Conservation (phyloP, 2,888 invertebrate species). For the Patella depressa region DNA sequence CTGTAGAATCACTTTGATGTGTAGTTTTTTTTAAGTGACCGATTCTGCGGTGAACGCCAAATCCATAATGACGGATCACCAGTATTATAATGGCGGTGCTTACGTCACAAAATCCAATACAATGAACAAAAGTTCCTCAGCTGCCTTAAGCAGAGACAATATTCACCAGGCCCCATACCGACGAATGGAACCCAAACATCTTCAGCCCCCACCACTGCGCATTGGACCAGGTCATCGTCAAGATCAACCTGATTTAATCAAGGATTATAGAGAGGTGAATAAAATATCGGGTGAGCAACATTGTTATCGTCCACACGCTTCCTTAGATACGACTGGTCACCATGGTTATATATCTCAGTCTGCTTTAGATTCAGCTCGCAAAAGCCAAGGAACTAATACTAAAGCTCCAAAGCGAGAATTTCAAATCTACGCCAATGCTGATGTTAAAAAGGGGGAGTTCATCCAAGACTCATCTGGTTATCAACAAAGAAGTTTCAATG, state of each 20-base stretch:
- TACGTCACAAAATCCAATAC: not conserved
- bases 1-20: no score
- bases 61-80: not conserved
- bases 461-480: not conserved
- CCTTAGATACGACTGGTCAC: no score
- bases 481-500: not conserved
- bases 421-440: not conserved
- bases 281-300: not conserved
- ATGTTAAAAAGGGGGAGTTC: not conserved
- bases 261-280: not conserved
- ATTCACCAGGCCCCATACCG: not conserved
- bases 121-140: not conserved
- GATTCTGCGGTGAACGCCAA: no score
- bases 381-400: not conserved
- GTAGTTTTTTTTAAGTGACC: no score
- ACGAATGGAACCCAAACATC: not conserved
- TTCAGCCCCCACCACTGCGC: not conserved
- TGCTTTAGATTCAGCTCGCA: not conserved
- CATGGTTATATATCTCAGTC: no score
- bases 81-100: not conserved
- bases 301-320: not conserved
- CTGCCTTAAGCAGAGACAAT: not conserved
- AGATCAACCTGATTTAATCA: not conserved
- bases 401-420: not conserved
- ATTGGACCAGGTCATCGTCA: not conserved